Evolutionary conservation across 2,888 invertebrate species (phyloP).

Genomic region (Epinotia demarniana): DNA sequence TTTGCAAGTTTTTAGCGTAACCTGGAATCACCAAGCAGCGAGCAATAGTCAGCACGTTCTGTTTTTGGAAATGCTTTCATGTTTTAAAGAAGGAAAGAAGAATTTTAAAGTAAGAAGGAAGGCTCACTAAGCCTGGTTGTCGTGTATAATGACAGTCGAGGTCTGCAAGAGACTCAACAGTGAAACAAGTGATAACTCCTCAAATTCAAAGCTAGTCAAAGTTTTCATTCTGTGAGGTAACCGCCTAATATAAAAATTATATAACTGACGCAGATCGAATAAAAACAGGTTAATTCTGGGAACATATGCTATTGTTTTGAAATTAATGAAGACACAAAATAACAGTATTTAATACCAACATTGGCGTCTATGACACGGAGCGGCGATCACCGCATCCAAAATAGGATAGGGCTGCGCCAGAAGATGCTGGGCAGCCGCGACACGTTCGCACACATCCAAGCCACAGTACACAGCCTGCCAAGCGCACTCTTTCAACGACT

Average conservation of each 20-base stretch:
- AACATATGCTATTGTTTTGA: background rate
- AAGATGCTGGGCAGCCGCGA: slow-evolving; percentile 64
- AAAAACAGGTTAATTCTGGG: background rate
- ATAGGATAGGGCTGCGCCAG: slow-evolving; percentile 70
- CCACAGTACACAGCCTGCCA: slow-evolving; percentile 70
- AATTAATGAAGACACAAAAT: background rate
- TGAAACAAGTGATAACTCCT: too few species aligned
- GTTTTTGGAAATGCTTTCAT: too few species aligned
- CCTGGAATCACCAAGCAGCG: background rate
- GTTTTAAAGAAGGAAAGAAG: too few species aligned
- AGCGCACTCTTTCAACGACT: slow-evolving; percentile 69
- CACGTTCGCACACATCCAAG: slow-evolving; percentile 63
- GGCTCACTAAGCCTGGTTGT: background rate
- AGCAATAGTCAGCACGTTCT: too few species aligned
- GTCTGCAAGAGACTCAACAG: too few species aligned
- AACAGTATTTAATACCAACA: slow-evolving; percentile 63
- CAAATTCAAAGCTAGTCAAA: background rate
- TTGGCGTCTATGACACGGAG: slow-evolving; percentile 65
- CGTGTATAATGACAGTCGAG: background rate
- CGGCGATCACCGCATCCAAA: slow-evolving; percentile 71
- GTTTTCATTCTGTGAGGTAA: background rate
- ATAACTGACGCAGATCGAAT: background rate
- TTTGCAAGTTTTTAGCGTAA: background rate
- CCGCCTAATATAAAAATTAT: background rate
- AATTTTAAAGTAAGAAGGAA: too few species aligned